Evolutionary conservation across 2,113 vertebrate species (phyloP), one percentile per base, ranked within the genome.

Genomic region (Corythaeola cristata): DNA sequence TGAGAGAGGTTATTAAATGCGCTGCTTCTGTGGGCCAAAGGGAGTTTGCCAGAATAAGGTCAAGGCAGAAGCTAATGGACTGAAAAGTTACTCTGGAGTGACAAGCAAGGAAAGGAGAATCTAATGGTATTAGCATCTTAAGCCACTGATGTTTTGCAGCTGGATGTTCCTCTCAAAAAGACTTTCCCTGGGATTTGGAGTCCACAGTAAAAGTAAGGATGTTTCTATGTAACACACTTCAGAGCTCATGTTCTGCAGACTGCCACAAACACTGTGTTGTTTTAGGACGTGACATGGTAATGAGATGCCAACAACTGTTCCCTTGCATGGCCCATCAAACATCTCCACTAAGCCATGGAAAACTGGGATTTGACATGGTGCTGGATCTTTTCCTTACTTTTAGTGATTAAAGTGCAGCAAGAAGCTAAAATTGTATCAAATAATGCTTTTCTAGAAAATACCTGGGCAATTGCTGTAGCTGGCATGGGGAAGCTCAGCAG

Each of bases 31-130:
- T 20, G 74, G 91, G 77, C 76, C 64, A 20, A 45, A 53, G 78
- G 85, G 66, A 84, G 47, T 60, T 87, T 88, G 85, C 90, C 88
- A 93, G 88, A 94, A 74, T 47, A 86, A 93, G 83, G 88, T 76
- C 93, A 93, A 93, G 68, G 45, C 67, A 90, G 85, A 77, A 96
- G 56, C 47, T 77, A 67, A 92, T 71, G 85, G 79, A 77, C 72
- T 53, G 33, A 44, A 30, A 92, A 67, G 47, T 47, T 90, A 71
- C 72, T 7, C 68, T 26, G 0, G 0, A 53, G 79, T 20, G 79
- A 92, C 83, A 93, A 63, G 60, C 27, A 63, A 7, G 17, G 85
- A 74, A 44, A 33, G 66, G 79, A 71, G 53, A 32, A 37, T 15
- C 33, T 35, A 12, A 56, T 24, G 30, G 62, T 17, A 53, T 56